Evolutionary conservation across 2,113 vertebrate genomes (phyloP).

Genomic region (Castor canadensis): DNA sequence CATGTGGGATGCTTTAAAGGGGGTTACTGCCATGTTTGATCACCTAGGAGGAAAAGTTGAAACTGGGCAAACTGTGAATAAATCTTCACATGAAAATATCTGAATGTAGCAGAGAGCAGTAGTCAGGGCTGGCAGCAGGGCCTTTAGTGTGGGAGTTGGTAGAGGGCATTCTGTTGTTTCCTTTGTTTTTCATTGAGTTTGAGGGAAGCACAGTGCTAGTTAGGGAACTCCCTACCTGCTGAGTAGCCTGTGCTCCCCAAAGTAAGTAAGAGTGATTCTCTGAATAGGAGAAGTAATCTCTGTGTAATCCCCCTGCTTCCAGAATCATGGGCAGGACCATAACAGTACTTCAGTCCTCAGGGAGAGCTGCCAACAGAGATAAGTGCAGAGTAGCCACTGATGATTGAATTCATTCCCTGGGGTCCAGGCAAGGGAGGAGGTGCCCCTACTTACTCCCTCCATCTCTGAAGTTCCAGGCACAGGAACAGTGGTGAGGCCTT

Average conservation of each 20-base stretch:
- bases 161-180: no score
- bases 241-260: neutral
- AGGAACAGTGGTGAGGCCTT: rapidly evolving
- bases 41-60: neutral
- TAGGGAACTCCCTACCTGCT: neutral
- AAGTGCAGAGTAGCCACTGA: rapidly evolving
- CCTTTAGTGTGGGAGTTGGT: rapidly evolving
- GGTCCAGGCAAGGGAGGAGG: neutral
- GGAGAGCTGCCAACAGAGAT: neutral
- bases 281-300: neutral
- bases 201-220: neutral
- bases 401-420: neutral
- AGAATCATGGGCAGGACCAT: no score
- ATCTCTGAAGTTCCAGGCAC: neutral
- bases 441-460: neutral
- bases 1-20: neutral
- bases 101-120: neutral
- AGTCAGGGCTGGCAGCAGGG: neutral
- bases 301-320: no score
- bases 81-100: neutral
- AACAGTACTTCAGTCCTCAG: no score
- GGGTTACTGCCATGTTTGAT: neutral
- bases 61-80: neutral
- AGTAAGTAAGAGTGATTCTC: no score
- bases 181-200: no score